A percentile compares a stretch with the other conserved stretches of the same genome.
Evolutionary conservation across 2,888 invertebrate species (phyloP).

Genomic region (Drosophila hamatofila): DNA sequence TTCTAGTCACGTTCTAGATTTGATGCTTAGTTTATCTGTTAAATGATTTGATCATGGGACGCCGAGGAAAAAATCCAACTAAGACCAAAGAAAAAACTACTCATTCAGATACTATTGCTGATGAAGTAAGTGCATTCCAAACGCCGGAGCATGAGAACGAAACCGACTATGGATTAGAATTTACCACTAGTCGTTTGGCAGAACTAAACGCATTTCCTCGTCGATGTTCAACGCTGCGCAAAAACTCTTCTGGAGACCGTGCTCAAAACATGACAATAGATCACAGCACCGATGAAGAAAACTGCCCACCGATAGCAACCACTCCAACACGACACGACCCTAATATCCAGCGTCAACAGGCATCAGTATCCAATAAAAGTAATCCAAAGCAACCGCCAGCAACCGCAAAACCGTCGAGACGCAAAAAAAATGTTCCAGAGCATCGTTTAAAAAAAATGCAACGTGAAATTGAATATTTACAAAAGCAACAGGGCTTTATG

Average conservation of each 20-base stretch:
- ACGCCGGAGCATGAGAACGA: conserved; percentile 25
- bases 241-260: neutral
- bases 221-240: conserved; percentile 54
- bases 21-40: neutral
- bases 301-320: conserved; percentile 10
- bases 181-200: conserved; percentile 46
- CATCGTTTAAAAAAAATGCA: conserved; percentile 6
- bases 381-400: neutral
- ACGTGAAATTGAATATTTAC: conserved; percentile 54
- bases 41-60: conserved; percentile 25
- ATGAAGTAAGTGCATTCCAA: conserved; percentile 33
- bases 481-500: conserved; percentile 51
- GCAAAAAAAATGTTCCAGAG: conserved; percentile 44
- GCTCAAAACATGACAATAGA: neutral
- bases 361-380: neutral
- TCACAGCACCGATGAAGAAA: conserved; percentile 28
- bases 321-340: neutral
- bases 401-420: conserved; percentile 1
- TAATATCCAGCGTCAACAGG: neutral
- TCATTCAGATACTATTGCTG: neutral
- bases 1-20: neutral
- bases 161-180: conserved; percentile 66
- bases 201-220: conserved; percentile 23
- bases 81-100: conserved; percentile 2
- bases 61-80: neutral